Percentiles rank a stretch among this genome's conserved stretches.
phyloP scores from a whole-genome alignment of 2,113 vertebrate species.

The Marmota flaviventris region DNA sequence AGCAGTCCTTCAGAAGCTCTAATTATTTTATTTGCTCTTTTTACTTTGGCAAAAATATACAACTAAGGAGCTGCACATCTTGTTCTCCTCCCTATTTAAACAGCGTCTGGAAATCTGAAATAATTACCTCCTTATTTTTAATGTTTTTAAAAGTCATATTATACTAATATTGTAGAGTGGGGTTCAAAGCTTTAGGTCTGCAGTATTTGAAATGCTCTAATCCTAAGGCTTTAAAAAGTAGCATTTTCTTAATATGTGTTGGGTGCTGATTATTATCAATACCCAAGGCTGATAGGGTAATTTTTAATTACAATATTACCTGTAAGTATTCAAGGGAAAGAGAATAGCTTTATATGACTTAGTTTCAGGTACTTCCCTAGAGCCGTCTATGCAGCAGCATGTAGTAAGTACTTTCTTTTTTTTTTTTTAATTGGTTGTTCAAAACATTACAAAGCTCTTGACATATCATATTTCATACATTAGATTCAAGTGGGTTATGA shows the following conservation, averaged over 20 bases:
- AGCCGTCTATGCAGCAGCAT: background rate
- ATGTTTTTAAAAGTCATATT: background rate
- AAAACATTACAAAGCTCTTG: no score
- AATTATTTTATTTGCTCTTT: slow-evolving; percentile 73
- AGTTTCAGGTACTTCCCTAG: background rate
- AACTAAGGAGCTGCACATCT: slow-evolving; percentile 46
- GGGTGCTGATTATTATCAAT: background rate
- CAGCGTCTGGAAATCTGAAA: slow-evolving; percentile 64
- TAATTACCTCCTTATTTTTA: slow-evolving; percentile 37
- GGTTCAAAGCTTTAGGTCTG: background rate
- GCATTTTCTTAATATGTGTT: background rate
- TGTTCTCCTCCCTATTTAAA: slow-evolving; percentile 70
- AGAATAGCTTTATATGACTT: background rate
- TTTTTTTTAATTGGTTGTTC: no score
- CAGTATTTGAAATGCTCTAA: background rate
- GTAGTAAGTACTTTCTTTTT: background rate
- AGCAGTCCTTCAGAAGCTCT: slow-evolving; percentile 71
- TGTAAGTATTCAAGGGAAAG: background rate
- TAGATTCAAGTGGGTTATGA: no score
- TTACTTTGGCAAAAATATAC: slow-evolving; percentile 62
- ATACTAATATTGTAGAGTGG: background rate
- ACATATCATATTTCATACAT: no score
- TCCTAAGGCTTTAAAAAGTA: background rate
- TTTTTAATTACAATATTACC: background rate
- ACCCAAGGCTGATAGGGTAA: background rate